Conservation (phyloP, 2,113 vertebrate species). For the Oenanthe melanoleuca region DNA sequence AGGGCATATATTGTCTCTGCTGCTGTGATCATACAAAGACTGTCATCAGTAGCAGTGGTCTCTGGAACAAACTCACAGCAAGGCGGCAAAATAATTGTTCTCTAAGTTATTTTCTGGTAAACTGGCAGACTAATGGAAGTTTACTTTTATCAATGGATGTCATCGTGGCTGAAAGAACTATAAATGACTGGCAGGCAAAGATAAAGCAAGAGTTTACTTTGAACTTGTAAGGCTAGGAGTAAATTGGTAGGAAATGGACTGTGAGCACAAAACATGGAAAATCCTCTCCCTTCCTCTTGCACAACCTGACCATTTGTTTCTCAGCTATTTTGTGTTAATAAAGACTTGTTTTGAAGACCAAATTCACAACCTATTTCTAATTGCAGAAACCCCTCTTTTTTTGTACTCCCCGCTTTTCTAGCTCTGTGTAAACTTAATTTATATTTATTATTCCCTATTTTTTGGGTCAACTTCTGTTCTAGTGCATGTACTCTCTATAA, state of each 20-base stretch:
- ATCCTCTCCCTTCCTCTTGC: not conserved
- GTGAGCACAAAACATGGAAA: not conserved
- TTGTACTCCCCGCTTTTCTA: not conserved
- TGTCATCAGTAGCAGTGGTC: not conserved
- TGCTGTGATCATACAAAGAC: not conserved
- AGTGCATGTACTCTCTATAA: not conserved
- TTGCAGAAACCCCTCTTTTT: not conserved
- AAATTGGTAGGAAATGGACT: not conserved
- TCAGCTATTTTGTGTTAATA: not conserved
- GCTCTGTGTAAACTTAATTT: not conserved
- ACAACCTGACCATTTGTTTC: not conserved
- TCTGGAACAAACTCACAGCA: not conserved
- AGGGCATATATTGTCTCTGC: not conserved
- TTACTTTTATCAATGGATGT: not conserved
- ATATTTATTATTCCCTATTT: not conserved
- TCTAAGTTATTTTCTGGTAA: not conserved
- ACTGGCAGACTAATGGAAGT: not conserved
- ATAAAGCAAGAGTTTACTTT: not conserved
- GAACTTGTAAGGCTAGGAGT: not conserved
- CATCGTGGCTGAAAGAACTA: not conserved
- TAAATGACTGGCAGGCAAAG: not conserved
- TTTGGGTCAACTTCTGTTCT: not conserved
- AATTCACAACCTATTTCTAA: not conserved
- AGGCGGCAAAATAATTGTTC: not conserved
- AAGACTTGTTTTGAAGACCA: not conserved